These are phyloP conservation scores for Sphinx pinastri DNA, from an alignment of 2,888 invertebrate species.

Conservation along the genomic window DNA sequence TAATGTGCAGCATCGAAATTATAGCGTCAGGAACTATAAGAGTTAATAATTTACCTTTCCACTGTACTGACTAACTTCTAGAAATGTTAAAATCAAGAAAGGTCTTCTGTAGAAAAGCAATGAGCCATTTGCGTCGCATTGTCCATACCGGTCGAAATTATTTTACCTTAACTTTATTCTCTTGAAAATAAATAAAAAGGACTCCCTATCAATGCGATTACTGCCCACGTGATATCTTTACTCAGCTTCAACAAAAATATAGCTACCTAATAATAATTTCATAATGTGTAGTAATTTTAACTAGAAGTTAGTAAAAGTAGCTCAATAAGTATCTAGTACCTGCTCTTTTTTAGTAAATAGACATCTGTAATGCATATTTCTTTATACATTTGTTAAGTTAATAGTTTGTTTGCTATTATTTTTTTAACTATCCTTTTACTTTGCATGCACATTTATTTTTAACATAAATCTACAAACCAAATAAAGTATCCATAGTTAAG, in stretches of 20 bases:
- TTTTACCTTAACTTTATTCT: not conserved
- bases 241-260: not conserved
- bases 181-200: not conserved
- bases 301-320: too few relatives aligned
- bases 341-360: too few relatives aligned
- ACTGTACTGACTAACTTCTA: too few relatives aligned
- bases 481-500: too few relatives aligned
- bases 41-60: not conserved
- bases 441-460: too few relatives aligned
- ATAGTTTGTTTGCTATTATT: too few relatives aligned
- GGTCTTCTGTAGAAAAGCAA: not conserved
- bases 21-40: not conserved
- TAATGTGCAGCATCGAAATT: conserved; percentile 1
- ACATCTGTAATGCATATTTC: too few relatives aligned
- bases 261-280: not conserved
- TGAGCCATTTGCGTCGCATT: not conserved
- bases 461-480: too few relatives aligned
- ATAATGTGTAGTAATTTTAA: not conserved
- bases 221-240: not conserved
- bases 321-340: too few relatives aligned
- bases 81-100: not conserved
- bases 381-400: too few relatives aligned
- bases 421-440: too few relatives aligned
- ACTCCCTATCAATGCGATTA: not conserved
- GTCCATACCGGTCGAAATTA: not conserved